These are phyloP conservation scores for Drosophila diplacantha DNA, from an alignment of 2,888 invertebrate genomes.

Conservation along the genomic window DNA sequence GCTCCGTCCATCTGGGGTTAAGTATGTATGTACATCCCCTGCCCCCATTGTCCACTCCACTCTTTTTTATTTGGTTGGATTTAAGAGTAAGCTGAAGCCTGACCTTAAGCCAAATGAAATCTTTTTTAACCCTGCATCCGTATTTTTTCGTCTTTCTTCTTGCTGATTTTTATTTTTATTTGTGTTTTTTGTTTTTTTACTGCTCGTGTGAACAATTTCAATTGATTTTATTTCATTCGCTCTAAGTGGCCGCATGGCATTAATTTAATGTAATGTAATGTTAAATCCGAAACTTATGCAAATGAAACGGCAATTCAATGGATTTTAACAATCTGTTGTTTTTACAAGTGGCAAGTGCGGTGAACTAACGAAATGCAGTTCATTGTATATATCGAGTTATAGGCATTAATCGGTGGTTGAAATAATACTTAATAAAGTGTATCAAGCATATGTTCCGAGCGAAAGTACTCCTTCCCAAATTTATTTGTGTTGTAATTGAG, in stretches of 20 bases:
- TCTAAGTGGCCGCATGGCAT: constrained; percentile 58
- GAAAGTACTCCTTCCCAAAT: neutral
- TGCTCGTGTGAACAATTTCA: constrained; percentile 42
- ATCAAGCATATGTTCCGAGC: constrained; percentile 20
- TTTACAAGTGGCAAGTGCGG: constrained; percentile 46
- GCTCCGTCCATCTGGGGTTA: constrained; percentile 30
- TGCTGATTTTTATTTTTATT: constrained; percentile 8
- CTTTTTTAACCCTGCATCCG: constrained; percentile 31
- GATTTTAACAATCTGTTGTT: constrained; percentile 51
- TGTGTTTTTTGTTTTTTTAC: constrained; percentile 29
- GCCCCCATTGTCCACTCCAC: constrained; percentile 19
- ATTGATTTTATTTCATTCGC: constrained; percentile 57
- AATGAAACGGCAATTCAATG: constrained; percentile 57
- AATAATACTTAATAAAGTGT: constrained; percentile 11
- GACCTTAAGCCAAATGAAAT: constrained; percentile 24
- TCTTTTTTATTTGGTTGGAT: constrained; percentile 42
- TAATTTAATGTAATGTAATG: constrained; percentile 50
- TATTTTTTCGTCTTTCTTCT: constrained; percentile 7
- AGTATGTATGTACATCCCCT: constrained; percentile 24
- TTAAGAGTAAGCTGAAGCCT: constrained; percentile 27
- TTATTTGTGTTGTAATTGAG: neutral
- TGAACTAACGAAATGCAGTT: constrained; percentile 42
- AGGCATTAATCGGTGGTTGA: constrained; percentile 11
- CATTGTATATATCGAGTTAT: constrained; percentile 28
- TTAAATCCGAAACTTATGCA: constrained; percentile 55